Conservation (phyloP, 2,113 vertebrate genomes). For the Myanophis thanlyinensis region DNA sequence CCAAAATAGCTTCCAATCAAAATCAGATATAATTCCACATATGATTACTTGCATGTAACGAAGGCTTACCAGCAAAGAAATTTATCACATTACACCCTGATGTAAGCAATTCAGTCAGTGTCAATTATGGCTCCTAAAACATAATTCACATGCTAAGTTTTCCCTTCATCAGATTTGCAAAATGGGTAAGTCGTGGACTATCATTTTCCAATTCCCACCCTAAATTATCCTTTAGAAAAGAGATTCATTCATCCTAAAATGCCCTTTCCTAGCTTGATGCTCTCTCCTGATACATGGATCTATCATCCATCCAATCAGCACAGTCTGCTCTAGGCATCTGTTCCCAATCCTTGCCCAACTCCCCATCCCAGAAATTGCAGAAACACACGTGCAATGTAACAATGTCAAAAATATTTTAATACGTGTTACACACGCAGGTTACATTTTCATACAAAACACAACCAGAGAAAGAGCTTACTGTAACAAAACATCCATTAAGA, state of each 20-base stretch:
- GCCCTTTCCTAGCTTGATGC: background rate
- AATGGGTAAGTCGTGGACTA: background rate
- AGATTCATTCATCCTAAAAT: background rate
- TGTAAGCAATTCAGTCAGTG: background rate
- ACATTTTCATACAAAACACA: conserved; percentile 77
- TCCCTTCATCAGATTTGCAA: background rate
- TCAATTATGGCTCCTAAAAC: background rate
- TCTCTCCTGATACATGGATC: background rate
- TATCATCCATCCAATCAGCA: background rate
- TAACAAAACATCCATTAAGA: conserved; percentile 73
- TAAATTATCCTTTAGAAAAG: no score
- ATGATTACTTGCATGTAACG: background rate
- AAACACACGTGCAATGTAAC: conserved; percentile 42
- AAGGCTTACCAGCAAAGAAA: background rate
- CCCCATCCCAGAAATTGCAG: conserved; percentile 24
- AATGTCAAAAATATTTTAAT: conserved; percentile 83
- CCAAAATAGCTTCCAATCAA: background rate
- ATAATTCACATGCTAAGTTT: background rate
- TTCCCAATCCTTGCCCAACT: background rate
- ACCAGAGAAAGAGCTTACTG: conserved; percentile 68
- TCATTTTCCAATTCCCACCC: background rate
- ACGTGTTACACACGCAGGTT: conserved; percentile 78
- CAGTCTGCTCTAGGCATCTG: background rate
- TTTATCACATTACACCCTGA: background rate
- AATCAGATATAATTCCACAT: background rate